Percentiles rank a stretch among this genome's conserved stretches.
These are phyloP conservation scores for Mormyrus iriodes DNA, from an alignment of 2,113 vertebrate species.

Conservation along the genomic window DNA sequence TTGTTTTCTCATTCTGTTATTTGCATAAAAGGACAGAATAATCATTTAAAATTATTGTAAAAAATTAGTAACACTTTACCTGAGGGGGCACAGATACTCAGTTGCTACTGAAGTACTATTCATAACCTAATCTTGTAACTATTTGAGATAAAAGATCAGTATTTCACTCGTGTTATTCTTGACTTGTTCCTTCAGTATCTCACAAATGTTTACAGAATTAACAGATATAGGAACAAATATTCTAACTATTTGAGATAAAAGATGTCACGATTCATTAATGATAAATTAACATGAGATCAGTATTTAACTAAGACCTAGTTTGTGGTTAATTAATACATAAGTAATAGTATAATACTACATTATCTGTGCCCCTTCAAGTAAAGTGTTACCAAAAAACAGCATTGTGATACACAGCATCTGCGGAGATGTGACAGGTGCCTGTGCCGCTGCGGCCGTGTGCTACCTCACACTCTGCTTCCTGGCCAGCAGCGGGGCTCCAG, in stretches of 20 bases:
- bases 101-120: not conserved
- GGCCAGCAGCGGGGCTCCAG: not conserved
- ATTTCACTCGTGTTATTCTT: not conserved
- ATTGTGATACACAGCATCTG: not conserved
- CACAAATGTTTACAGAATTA: not conserved
- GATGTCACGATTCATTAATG: not conserved
- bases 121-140: not conserved
- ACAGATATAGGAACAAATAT: not conserved
- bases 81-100: not conserved
- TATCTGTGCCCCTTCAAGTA: not conserved
- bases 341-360: not conserved
- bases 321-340: not conserved
- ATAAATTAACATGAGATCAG: not conserved
- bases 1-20: no score
- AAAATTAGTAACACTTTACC: not conserved
- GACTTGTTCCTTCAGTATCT: not conserved
- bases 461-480: not conserved
- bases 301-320: not conserved
- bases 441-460: not conserved
- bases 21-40: no score
- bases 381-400: no score
- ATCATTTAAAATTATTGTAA: not conserved
- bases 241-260: not conserved
- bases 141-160: not conserved
- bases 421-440: not conserved